phyloP scores from a whole-genome alignment of 37 sponge, comb jelly and placozoan species.

The Spongia lamella region DNA sequence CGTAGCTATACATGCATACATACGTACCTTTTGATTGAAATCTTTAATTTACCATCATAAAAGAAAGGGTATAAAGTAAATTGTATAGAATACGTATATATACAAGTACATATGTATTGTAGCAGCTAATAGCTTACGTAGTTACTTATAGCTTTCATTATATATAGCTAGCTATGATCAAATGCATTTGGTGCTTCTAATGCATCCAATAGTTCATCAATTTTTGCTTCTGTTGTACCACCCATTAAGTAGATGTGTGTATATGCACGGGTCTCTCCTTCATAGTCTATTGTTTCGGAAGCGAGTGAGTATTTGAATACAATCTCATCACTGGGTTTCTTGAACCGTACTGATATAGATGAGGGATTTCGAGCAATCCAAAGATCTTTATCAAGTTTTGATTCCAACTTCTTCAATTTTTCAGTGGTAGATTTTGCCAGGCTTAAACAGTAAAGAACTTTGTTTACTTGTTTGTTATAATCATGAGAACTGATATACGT shows the following conservation, averaged over 20 bases:
- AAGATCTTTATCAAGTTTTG: conserved; percentile 2
- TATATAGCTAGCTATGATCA: too few relatives aligned
- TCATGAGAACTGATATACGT: conserved; percentile 24
- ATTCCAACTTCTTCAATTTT: not conserved
- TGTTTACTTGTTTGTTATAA: conserved; percentile 9
- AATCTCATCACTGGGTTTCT: conserved; percentile 13
- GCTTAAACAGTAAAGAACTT: not conserved
- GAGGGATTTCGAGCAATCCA: not conserved
- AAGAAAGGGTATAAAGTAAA: too few relatives aligned
- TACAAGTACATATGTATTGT: too few relatives aligned
- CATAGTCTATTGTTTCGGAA: not conserved
- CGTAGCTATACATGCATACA: too few relatives aligned
- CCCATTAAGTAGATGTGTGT: conserved; percentile 31
- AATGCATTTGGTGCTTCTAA: conserved; percentile 1
- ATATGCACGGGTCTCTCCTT: not conserved
- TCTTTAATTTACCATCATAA: too few relatives aligned
- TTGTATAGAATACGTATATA: too few relatives aligned
- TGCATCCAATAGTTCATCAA: not conserved
- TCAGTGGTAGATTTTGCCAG: not conserved
- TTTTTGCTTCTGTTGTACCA: not conserved
- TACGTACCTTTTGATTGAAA: too few relatives aligned
- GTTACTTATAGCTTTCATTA: too few relatives aligned
- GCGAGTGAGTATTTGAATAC: conserved; percentile 5
- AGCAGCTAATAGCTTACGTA: too few relatives aligned
- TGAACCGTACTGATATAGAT: conserved; percentile 14